Evolutionary conservation across 2,888 invertebrate species (phyloP), one percentile per base, ranked within the genome.

Genomic region (Scaptomyza reducta): DNA sequence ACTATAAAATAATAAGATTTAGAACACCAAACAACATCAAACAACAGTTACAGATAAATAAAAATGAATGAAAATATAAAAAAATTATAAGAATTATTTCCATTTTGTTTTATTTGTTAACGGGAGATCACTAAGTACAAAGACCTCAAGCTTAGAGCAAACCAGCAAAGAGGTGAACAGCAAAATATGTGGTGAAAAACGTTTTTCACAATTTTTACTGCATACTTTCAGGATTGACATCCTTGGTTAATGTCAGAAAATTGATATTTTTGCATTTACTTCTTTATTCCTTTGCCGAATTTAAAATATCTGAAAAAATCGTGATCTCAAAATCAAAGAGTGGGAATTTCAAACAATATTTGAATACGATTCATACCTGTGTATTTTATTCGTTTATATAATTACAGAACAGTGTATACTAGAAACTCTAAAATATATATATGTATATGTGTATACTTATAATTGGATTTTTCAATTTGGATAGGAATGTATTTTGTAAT

Each of bases 341-440:
- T 7, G 7, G 6, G 2, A 27, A 27, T 27, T 6, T 13, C 6
- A 25, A 13, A 22, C 22, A 44, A 44, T 9, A 18, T 54, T 31
- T 13, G 10, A 29, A 9, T 54, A 45, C 31, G 50, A 25, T 71
- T 59, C 38, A 55, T 71, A 55, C 54, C 45, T 73, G 40, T 59
- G 45, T 73, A 40, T 53, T 75, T 70, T 70, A 51, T 61, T 73
- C 22, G 27, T 55, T 70, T 51, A 53, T 51, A 53, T 71, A 61
- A 71, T 70, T 74, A 74, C 76, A 74, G 66, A 62, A 62, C 49
- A 62, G 53, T 65, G 75, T 58, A 70, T 45, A 40, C 58, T 58
- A 70, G 27, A 72, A 71, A 58, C 33, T 57, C 44, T 63, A 53
- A 50, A 66, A 65, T 57, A 62, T 33, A 53, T 54, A 25, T 41